Evolutionary conservation across 64 coral and sea anemone genomes (phyloP).

Genomic region (Dendrophyllia cribrosa): DNA sequence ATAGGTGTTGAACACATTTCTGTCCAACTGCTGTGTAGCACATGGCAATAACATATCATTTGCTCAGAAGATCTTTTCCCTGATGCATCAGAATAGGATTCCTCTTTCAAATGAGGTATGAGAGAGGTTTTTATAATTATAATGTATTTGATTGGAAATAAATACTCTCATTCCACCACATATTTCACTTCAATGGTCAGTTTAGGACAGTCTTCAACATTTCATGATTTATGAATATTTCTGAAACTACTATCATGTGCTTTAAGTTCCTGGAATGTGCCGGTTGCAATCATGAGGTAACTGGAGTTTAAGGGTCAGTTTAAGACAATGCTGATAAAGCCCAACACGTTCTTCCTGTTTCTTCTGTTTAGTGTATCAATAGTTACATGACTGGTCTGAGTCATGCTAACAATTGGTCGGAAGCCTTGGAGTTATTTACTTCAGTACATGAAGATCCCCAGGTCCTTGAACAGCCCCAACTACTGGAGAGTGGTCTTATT

Average conservation of each 20-base stretch:
- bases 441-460: neutral
- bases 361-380: neutral
- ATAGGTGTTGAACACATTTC: conserved; percentile 49
- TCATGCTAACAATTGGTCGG: neutral
- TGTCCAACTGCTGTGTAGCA: conserved; percentile 23
- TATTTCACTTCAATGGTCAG: no score
- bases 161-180: no score
- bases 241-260: no score
- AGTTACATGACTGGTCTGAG: neutral
- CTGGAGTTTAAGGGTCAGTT: no score
- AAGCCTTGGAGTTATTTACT: conserved; percentile 28
- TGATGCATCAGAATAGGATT: conserved; percentile 63
- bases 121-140: neutral
- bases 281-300: no score
- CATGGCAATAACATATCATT: neutral
- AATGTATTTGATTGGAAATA: no score
- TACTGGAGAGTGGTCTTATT: conserved; percentile 14
- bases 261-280: no score
- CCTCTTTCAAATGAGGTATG: conserved; percentile 44
- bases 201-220: no score
- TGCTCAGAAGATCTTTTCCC: conserved; percentile 9
- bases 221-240: no score
- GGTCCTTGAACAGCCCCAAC: conserved; percentile 17
- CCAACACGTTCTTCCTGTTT: neutral
- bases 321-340: no score